phyloP scores from a whole-genome alignment of 2,888 invertebrate species.

The Drosophila recens region DNA sequence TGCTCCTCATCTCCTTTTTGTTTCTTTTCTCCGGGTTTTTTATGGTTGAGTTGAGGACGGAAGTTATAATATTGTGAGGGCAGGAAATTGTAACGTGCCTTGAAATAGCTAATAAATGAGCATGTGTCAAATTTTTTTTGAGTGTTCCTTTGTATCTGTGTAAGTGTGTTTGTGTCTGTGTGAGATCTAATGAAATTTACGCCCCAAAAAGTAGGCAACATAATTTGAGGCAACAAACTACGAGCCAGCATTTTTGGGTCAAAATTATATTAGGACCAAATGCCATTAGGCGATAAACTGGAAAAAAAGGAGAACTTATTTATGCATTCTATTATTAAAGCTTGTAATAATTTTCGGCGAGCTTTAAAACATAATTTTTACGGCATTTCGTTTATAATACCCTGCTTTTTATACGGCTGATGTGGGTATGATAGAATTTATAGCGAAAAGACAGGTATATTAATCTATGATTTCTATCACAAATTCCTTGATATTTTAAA shows the following conservation, averaged over 20 bases:
- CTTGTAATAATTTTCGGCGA: conserved; percentile 17
- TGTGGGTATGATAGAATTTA: neutral
- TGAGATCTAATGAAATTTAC: conserved; percentile 54
- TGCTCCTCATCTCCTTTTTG: conserved; percentile 41
- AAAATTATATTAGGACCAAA: conserved; percentile 47
- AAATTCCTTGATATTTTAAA: too few species aligned
- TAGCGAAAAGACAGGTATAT: neutral
- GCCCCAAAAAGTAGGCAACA: conserved; percentile 49
- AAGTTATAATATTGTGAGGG: conserved; percentile 36
- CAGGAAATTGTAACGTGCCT: conserved; percentile 46
- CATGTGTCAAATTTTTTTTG: conserved; percentile 53
- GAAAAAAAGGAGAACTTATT: conserved; percentile 13
- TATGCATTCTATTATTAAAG: conserved; percentile 32
- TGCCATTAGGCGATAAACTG: conserved; percentile 29
- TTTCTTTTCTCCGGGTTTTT: conserved; percentile 6
- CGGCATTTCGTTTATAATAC: neutral
- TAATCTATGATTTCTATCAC: too few species aligned
- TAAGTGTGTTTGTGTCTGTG: conserved; percentile 11
- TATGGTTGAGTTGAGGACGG: conserved; percentile 26
- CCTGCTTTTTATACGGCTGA: neutral
- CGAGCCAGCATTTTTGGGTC: conserved; percentile 36
- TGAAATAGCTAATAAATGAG: conserved; percentile 58
- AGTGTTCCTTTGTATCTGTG: neutral
- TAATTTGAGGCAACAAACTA: conserved; percentile 43
- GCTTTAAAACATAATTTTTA: conserved; percentile 33